Evolutionary conservation across 1,140 invertebrate species (phyloP).

Genomic region (Lepidurus couesii): DNA sequence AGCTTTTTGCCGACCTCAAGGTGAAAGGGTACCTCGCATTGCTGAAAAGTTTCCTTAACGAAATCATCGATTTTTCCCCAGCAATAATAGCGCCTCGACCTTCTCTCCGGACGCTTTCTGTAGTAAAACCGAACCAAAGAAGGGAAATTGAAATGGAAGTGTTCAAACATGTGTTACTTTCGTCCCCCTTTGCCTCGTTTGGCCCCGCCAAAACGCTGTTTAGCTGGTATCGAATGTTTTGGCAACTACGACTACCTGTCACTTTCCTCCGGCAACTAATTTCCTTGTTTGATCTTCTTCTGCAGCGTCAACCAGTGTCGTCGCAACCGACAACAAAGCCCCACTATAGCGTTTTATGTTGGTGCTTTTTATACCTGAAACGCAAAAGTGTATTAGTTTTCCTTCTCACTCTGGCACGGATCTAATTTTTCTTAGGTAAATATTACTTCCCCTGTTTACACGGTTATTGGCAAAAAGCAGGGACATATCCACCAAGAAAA

Average conservation of each 20-base stretch:
- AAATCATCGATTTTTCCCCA: background rate
- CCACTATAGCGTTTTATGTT: no score
- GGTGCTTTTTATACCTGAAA: no score
- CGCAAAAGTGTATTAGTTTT: no score
- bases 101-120: background rate
- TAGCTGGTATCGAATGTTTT: background rate
- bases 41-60: conserved; percentile 13
- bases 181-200: background rate
- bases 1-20: conserved; percentile 5
- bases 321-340: no score
- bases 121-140: background rate
- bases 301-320: background rate
- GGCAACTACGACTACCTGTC: background rate
- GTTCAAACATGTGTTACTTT: background rate
- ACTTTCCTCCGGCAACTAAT: background rate
- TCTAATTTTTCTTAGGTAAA: background rate
- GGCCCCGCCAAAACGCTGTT: background rate
- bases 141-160: background rate
- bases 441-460: background rate
- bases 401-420: no score
- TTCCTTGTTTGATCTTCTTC: background rate
- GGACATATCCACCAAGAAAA: background rate
- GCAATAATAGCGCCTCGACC: background rate
- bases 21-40: background rate
- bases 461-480: background rate